Percentiles rank a stretch among this genome's conserved stretches.
Conservation (phyloP, 2,113 vertebrate species). For the Calidris pygmaea region DNA sequence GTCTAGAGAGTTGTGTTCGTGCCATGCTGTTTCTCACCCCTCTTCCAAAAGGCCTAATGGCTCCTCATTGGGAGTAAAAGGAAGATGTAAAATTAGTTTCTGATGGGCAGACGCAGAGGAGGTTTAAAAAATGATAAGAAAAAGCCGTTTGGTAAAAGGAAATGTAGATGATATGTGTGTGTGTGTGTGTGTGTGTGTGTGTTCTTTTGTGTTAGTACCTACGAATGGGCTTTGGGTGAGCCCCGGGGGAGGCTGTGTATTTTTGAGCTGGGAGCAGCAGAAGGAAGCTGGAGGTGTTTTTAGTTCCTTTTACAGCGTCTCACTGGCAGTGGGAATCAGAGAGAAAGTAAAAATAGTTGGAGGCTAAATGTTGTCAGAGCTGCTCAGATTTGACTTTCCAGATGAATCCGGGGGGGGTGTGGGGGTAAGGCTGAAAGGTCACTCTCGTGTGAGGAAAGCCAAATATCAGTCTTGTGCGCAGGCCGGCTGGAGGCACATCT, state of each 20-base stretch:
- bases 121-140: background rate
- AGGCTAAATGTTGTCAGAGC: background rate
- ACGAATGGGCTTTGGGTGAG: background rate
- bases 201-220: background rate
- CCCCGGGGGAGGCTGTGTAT: background rate
- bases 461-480: accelerated
- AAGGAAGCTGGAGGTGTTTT: constrained; percentile 37
- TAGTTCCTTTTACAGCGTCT: background rate
- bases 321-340: background rate
- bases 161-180: background rate
- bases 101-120: background rate
- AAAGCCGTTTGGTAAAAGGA: background rate
- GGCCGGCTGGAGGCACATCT: background rate
- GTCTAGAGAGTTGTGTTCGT: background rate
- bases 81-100: background rate
- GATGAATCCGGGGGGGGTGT: background rate
- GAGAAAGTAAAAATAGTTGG: constrained; percentile 10
- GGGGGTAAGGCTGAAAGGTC: background rate
- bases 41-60: background rate
- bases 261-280: constrained; percentile 5
- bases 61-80: background rate
- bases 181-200: background rate
- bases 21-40: too few relatives aligned
- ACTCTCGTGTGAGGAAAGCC: background rate
- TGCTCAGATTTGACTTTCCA: background rate